Evolutionary conservation across 2,888 invertebrate species (phyloP), one percentile per base, ranked within the genome.

Genomic region (Chaitophorus viminalis): DNA sequence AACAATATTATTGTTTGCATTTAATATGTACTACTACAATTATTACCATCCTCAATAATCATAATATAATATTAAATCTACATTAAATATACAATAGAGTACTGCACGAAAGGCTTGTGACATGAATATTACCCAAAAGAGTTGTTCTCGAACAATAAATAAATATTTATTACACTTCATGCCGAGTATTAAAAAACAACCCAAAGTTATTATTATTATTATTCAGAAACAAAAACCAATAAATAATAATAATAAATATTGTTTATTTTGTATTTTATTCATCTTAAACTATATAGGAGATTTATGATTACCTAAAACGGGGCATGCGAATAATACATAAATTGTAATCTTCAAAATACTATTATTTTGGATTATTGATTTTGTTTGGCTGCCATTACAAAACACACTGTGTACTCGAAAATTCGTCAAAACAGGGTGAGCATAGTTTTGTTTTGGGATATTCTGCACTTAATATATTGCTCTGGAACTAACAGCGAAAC

Each of bases 221-320:
- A 72, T 72, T 36, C 72, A 72, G 18, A 72, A 29, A 72, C 72
- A 36, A 72, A 33, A 33, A 72, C 29, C 33, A 72, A 72, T 72
- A 72, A 72, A 72, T 72, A 72, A 33, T 72, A 72, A 72, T 72
- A 17, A 36, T 33, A 72, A 72, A 72, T 72, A 72, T 33, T 33
- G 33, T 36, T 72, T 68, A n/a, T 68, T 68, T 60, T 60, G 25
- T 68, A 68, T 31, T 70, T 72, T 36, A 8, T 72, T 36, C 33
- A 21, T 72, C 72, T 72, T 36, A 33, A 33, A 72, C 72, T 21
- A 21, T 72, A 33, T 36, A 33, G 21, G 18, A 72, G 72, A 72
- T 36, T 33, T 72, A 33, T 33, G 33, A 72, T 33, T 72, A 36
- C 33, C 31, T 72, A 33, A 72, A 72, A 72, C 33, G 6, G 21